Percentiles rank a stretch among this genome's conserved stretches.
Evolutionary conservation across 2,888 invertebrate genomes (phyloP).

Genomic region (Drosophila anceps): DNA sequence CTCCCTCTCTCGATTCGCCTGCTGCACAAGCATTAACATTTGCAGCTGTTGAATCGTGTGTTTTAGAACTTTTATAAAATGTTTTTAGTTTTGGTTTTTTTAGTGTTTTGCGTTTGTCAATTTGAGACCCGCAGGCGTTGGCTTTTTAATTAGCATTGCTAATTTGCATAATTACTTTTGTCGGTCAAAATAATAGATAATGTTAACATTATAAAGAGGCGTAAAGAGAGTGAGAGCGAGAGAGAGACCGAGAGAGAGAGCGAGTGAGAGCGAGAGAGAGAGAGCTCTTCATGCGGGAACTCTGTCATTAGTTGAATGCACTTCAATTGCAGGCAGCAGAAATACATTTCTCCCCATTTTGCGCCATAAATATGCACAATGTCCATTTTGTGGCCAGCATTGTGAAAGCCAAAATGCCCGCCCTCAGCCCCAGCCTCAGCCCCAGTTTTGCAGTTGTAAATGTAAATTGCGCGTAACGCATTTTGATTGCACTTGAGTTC

Average conservation of each 20-base stretch:
- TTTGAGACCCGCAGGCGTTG: constrained; percentile 58
- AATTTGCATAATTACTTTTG: constrained; percentile 58
- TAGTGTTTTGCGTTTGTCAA: constrained; percentile 20
- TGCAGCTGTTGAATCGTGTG: constrained; percentile 15
- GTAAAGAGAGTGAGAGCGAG: no score
- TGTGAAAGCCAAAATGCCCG: constrained; percentile 30
- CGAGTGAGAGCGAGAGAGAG: neutral
- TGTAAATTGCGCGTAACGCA: constrained; percentile 74
- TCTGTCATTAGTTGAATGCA: constrained; percentile 39
- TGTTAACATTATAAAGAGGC: neutral
- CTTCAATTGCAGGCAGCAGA: constrained; percentile 32
- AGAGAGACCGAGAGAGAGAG: neutral
- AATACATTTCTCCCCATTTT: constrained; percentile 13
- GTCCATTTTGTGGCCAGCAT: constrained; percentile 68
- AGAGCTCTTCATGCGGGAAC: constrained; percentile 5
- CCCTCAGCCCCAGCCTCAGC: neutral
- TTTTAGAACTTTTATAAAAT: constrained; percentile 21
- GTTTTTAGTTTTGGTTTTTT: constrained; percentile 11
- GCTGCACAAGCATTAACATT: neutral
- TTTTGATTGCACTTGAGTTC: constrained; percentile 77
- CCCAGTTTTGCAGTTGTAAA: constrained; percentile 43
- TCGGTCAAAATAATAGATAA: constrained; percentile 42
- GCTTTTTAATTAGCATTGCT: constrained; percentile 62
- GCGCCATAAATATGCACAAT: constrained; percentile 60
- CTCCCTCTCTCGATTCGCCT: neutral